Evolutionary conservation across 1,140 invertebrate genomes (phyloP), one percentile per base, ranked within the genome.

Genomic region (Polyergus mexicanus): DNA sequence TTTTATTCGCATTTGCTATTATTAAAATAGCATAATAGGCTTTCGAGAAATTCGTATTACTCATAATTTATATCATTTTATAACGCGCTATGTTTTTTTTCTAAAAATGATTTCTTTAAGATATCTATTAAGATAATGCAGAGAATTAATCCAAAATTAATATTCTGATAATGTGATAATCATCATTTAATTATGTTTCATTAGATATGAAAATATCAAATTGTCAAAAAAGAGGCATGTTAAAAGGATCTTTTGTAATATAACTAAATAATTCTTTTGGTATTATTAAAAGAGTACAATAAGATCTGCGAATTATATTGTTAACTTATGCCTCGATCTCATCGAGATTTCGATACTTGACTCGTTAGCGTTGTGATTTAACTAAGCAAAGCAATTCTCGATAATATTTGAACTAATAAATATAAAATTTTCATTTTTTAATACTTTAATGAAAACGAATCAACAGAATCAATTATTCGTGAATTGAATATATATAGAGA

Each of bases 371-470:
- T 66, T 32, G 28, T 7, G 13, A 38, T 58, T 80, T 41, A 80
- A 41, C 32, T 44, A 38, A 35, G 16, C 47, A 22, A 80, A 56
- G 22, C 58, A 69, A 58, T 69, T 56, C 28, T 65, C 76, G 47
- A 56, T 69, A 63, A 56, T 10, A 69, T 56, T 69, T 69, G 65
- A 65, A 69, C 69, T 80, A 80, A 19, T 51, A 65, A 69, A 69
- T 16, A 35, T 58, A 19, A 68, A 54, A 80, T 56, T 72, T 60
- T 44, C n/a, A 7, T 72, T 35, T 28, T 47, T 22, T 38, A 22
- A n/a, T n/a, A 10, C 16, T 19, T 41, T 54, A 35, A 72, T n/a
- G 56, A 41, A 83, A 60, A 62, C 54, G 22, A 68, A 54, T 8
- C 28, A 16, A 22, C 7, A 10, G 35, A 35, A 22, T 16, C 38